These are phyloP conservation scores for Tupiocoris notatus DNA, from an alignment of 2,888 invertebrate species.

Conservation along the genomic window DNA sequence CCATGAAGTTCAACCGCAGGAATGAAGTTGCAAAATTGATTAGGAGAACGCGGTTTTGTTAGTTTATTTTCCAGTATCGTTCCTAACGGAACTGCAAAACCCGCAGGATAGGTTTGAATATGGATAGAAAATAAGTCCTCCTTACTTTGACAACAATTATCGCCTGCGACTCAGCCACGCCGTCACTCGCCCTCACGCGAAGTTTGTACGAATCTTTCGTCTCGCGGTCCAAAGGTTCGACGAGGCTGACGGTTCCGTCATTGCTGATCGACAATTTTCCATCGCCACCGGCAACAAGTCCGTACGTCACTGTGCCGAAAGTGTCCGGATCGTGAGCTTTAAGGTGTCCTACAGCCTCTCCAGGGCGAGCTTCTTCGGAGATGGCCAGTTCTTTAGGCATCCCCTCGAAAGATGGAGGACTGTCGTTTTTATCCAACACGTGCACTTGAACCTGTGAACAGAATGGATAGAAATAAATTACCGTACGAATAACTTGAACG, in stretches of 20 bases:
- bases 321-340: constrained; percentile 83
- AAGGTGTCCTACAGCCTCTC: constrained; percentile 73
- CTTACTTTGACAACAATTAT: constrained; percentile 74
- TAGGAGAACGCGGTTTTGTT: too few species aligned
- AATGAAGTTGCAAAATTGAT: too few species aligned
- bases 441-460: constrained; percentile 76
- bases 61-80: too few species aligned
- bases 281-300: constrained; percentile 65
- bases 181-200: constrained; percentile 81
- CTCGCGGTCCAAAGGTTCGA: constrained; percentile 81
- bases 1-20: too few species aligned
- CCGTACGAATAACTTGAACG: not conserved
- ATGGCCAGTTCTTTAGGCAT: constrained; percentile 71
- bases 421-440: constrained; percentile 89
- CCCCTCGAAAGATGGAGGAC: constrained; percentile 83
- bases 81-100: not conserved
- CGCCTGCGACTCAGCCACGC: constrained; percentile 79
- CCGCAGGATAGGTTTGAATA: not conserved
- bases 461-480: not conserved
- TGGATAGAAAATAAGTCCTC: too few species aligned
- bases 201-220: constrained; percentile 74
- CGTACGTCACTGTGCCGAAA: constrained; percentile 73
- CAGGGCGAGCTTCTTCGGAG: constrained; percentile 82
- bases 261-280: constrained; percentile 72
- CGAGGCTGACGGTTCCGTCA: constrained; percentile 71